A percentile compares a stretch with the other conserved stretches of the same genome.
phyloP scores from a whole-genome alignment of 2,888 invertebrate genomes.

The Bhutanitis thaidina region DNA sequence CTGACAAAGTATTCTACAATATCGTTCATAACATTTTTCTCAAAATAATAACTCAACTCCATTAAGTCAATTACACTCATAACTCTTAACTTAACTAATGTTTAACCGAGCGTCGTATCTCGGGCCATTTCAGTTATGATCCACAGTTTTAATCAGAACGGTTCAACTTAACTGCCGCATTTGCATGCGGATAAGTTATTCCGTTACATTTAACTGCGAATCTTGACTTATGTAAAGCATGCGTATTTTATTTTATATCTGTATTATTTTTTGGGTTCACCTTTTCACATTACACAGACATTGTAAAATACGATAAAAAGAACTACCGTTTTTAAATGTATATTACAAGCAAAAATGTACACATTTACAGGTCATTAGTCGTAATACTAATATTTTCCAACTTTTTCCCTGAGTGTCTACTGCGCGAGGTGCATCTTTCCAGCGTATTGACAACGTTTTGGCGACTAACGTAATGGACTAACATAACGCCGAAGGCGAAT shows the following conservation, averaged over 20 bases:
- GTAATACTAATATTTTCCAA: too few relatives aligned
- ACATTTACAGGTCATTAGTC: too few relatives aligned
- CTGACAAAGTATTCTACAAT: neutral
- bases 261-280: too few relatives aligned
- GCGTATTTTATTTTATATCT: neutral
- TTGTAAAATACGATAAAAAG: too few relatives aligned
- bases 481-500: too few relatives aligned
- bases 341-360: too few relatives aligned
- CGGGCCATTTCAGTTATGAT: slow-evolving; percentile 57
- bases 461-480: too few relatives aligned
- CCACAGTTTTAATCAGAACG: slow-evolving; percentile 55
- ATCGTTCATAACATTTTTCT: neutral
- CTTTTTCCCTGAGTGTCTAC: too few relatives aligned
- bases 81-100: slow-evolving; percentile 21
- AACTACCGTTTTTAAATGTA: too few relatives aligned
- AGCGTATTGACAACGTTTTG: too few relatives aligned
- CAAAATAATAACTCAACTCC: slow-evolving; percentile 1
- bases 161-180: slow-evolving; percentile 75
- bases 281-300: neutral
- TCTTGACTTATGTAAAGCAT: slow-evolving; percentile 26
- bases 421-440: too few relatives aligned
- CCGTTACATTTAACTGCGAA: slow-evolving; percentile 52
- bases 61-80: slow-evolving; percentile 17
- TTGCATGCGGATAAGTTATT: slow-evolving; percentile 62
- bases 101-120: slow-evolving; percentile 45